Percentiles rank a stretch among this genome's conserved stretches.
phyloP scores from a whole-genome alignment of 1,140 invertebrate species.

The Caenorhabditis briggsae region DNA sequence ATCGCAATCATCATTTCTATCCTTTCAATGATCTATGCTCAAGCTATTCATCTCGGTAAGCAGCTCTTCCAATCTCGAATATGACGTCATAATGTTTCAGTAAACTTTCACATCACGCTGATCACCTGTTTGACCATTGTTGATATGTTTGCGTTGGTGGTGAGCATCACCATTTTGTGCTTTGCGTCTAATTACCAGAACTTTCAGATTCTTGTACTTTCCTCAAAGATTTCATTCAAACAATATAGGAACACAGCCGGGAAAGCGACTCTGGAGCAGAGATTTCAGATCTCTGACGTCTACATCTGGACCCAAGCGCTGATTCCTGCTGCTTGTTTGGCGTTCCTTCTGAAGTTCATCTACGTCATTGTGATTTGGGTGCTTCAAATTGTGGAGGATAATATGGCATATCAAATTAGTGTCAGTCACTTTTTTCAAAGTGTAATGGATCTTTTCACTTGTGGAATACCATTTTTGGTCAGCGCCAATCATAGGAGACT shows the following conservation, averaged over 20 bases:
- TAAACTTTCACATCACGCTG: background rate
- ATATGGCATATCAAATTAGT: background rate
- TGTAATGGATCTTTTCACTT: background rate
- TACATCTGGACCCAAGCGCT: conserved; percentile 17
- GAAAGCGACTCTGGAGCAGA: background rate
- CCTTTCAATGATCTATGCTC: conserved; percentile 12
- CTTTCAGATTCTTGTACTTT: background rate
- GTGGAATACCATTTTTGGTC: background rate
- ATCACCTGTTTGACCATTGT: conserved; percentile 12
- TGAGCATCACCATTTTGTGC: background rate
- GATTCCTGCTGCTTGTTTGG: background rate
- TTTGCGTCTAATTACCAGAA: background rate
- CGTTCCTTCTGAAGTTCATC: background rate
- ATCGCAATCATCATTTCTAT: background rate
- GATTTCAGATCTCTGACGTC: conserved; percentile 18
- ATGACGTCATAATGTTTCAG: conserved; percentile 5
- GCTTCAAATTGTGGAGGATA: background rate
- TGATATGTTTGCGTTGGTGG: conserved; percentile 24
- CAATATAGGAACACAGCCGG: conserved; percentile 9
- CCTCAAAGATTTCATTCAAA: conserved; percentile 6
- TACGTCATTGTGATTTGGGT: conserved; percentile 9
- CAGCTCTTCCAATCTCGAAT: no score
- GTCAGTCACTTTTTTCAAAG: conserved; percentile 4
- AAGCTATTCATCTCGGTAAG: conserved; percentile 1
- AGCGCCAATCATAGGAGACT: background rate